phyloP scores from a whole-genome alignment of 2,888 invertebrate species.

The Ormyrus nitidulus region DNA sequence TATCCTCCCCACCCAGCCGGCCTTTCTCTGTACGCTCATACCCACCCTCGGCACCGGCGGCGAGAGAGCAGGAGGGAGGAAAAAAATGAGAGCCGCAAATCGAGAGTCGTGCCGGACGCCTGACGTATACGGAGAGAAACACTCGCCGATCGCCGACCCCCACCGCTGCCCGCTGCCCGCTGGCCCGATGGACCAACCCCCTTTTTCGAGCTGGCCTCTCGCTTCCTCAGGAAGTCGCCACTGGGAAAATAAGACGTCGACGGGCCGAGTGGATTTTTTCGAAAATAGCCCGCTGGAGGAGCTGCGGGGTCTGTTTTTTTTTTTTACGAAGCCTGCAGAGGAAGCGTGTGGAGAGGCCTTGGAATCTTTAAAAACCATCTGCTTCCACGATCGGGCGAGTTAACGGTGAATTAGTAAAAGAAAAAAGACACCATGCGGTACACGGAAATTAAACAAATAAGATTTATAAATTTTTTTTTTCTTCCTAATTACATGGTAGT shows the following conservation, averaged over 20 bases:
- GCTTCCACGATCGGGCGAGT: background rate
- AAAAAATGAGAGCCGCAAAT: slow-evolving; percentile 57
- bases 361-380: background rate
- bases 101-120: slow-evolving; percentile 18
- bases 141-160: slow-evolving; percentile 60
- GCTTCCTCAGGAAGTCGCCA: slow-evolving; percentile 55
- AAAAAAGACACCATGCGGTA: background rate
- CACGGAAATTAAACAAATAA: slow-evolving; percentile 14
- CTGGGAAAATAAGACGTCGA: slow-evolving; percentile 62
- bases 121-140: slow-evolving; percentile 27
- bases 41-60: slow-evolving; percentile 49
- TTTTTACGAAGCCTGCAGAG: background rate
- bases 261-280: slow-evolving; percentile 35
- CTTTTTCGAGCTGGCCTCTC: slow-evolving; percentile 51
- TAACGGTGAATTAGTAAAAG: slow-evolving; percentile 11
- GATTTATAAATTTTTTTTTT: background rate
- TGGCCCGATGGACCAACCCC: slow-evolving; percentile 56
- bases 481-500: background rate
- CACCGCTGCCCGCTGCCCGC: slow-evolving; percentile 5
- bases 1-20: slow-evolving; percentile 56
- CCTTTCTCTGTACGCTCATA: slow-evolving; percentile 15
- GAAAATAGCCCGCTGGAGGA: slow-evolving; percentile 30
- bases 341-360: slow-evolving; percentile 4
- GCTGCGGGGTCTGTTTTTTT: slow-evolving; percentile 7
- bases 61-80: slow-evolving; percentile 50